Percentiles rank a stretch among this genome's conserved stretches.
These are phyloP conservation scores for Taphrorychus bicolor DNA, from an alignment of 2,888 invertebrate genomes.

Conservation along the genomic window DNA sequence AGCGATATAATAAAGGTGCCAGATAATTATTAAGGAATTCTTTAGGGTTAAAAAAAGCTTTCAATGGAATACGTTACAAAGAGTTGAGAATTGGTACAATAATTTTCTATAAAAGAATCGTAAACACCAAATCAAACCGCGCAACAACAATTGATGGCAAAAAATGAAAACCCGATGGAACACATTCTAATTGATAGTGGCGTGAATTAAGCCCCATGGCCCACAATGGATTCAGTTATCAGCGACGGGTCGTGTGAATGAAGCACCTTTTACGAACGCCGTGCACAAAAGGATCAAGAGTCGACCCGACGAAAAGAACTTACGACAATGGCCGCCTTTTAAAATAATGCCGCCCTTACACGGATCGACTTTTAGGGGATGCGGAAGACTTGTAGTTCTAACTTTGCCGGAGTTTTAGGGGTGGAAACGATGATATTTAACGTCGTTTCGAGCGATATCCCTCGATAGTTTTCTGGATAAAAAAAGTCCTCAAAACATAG, in stretches of 20 bases:
- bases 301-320: constrained; percentile 24
- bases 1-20: background rate
- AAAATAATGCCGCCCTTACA: constrained; percentile 8
- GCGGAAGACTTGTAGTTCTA: background rate
- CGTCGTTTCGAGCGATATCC: background rate
- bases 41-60: too few relatives aligned
- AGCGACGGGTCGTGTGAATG: constrained; percentile 14
- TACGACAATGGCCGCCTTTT: constrained; percentile 17
- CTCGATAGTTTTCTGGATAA: background rate
- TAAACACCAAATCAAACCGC: background rate
- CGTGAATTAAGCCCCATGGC: background rate
- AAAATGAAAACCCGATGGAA: background rate
- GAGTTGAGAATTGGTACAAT: background rate
- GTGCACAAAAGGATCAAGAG: constrained; percentile 22
- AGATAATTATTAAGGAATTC: too few relatives aligned
- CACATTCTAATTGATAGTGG: background rate
- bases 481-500: too few relatives aligned
- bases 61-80: too few relatives aligned
- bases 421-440: background rate
- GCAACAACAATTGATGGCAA: background rate
- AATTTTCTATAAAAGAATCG: background rate
- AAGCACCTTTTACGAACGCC: constrained; percentile 19
- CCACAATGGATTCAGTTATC: constrained; percentile 9
- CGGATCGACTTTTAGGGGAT: constrained; percentile 4
- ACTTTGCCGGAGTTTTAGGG: background rate